Evolutionary conservation across 2,113 vertebrate species (phyloP).

Genomic region (Xerus inauris): DNA sequence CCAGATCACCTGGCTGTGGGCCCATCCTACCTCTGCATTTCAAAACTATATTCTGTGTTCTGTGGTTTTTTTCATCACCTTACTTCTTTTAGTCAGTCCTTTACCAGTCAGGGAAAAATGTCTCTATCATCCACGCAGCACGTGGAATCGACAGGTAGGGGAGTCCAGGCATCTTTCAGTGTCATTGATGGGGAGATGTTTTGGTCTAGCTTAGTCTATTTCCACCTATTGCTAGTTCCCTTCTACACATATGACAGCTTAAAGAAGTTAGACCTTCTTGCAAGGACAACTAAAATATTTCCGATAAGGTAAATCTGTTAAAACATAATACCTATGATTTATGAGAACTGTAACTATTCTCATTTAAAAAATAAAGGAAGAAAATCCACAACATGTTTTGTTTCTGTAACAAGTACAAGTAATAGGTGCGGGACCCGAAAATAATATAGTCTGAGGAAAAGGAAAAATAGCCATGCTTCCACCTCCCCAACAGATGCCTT

Average conservation of each 20-base stretch:
- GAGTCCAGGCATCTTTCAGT: rapidly evolving
- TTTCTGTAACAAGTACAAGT: neutral
- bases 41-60: no score
- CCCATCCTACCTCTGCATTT: no score
- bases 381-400: neutral
- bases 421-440: no score
- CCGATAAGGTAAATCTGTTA: neutral
- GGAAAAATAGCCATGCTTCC: no score
- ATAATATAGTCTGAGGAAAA: no score
- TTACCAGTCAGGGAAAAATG: no score
- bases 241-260: neutral
- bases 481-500: no score
- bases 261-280: neutral
- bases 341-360: neutral
- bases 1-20: no score
- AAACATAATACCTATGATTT: neutral
- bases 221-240: neutral
- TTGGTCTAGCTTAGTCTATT: neutral
- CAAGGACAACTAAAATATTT: neutral
- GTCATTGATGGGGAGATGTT: neutral
- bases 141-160: no score
- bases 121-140: no score
- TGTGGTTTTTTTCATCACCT: no score
- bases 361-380: neutral
- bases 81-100: no score